Percentiles rank a stretch among this genome's conserved stretches.
These are phyloP conservation scores for Lutjanus erythropterus DNA, from an alignment of 2,113 vertebrate genomes.

Conservation along the genomic window DNA sequence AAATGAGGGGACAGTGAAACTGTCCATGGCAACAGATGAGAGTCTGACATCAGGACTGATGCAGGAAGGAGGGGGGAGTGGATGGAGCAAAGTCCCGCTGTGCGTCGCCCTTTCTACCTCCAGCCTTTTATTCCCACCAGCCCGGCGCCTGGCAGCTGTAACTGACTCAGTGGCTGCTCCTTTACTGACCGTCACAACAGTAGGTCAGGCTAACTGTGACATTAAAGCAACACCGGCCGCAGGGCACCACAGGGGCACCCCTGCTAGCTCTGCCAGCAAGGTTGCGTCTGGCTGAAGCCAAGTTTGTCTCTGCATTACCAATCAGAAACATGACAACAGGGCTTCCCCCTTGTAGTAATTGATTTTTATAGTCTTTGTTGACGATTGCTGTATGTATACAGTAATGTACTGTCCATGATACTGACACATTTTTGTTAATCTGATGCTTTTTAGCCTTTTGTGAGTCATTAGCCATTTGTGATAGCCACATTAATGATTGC, in stretches of 20 bases:
- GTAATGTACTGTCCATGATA: neutral
- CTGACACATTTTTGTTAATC: neutral
- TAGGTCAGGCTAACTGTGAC: conserved; percentile 12
- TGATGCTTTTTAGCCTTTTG: neutral
- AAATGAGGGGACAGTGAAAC: conserved; percentile 32
- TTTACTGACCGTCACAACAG: conserved; percentile 24
- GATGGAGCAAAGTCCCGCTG: conserved; percentile 1
- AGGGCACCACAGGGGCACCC: neutral
- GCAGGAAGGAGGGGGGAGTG: neutral
- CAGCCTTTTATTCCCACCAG: conserved; percentile 19
- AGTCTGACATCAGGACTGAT: conserved; percentile 28
- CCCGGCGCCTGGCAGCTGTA: neutral
- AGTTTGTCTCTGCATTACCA: neutral
- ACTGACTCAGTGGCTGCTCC: conserved; percentile 24
- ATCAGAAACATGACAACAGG: neutral
- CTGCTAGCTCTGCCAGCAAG: neutral
- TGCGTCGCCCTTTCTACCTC: conserved; percentile 9
- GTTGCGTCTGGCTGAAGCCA: neutral
- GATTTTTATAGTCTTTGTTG: neutral
- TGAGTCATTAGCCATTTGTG: neutral
- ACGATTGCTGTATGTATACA: neutral
- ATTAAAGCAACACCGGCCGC: conserved; percentile 1
- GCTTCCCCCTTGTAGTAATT: too few species aligned
- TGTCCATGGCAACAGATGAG: conserved; percentile 36
- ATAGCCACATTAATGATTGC: neutral